Evolutionary conservation across 2,113 vertebrate genomes (phyloP).

Genomic region (Pongo pygmaeus): DNA sequence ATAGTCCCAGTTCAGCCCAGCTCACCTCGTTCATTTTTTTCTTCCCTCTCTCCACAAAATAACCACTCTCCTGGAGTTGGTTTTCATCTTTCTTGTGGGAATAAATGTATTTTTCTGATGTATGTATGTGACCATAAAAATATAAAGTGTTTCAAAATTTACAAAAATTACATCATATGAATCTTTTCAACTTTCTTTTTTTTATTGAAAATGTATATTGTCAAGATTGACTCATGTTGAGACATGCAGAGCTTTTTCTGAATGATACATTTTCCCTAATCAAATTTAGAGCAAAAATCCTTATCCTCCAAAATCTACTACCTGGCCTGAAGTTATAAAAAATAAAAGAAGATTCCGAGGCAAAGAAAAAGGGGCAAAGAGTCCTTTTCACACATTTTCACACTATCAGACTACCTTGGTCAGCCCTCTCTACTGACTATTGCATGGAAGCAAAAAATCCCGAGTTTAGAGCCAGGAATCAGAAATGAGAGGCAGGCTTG

Average conservation of each 20-base stretch:
- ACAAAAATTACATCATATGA: background rate
- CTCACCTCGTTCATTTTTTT: accelerated
- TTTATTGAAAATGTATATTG: background rate
- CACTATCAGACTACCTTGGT: too few species aligned
- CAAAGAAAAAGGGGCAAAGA: background rate
- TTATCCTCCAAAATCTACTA: slow-evolving; percentile 12
- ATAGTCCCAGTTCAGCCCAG: background rate
- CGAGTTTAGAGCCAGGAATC: background rate
- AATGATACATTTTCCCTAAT: background rate
- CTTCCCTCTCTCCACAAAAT: background rate
- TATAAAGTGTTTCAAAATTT: background rate
- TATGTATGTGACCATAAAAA: background rate
- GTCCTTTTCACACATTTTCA: background rate
- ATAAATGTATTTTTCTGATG: background rate
- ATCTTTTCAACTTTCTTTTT: background rate
- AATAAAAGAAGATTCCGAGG: background rate
- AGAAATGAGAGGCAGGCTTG: background rate
- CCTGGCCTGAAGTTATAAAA: background rate
- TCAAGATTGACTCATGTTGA: background rate
- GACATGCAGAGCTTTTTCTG: background rate
- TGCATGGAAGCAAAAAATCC: background rate
- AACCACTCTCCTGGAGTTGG: background rate
- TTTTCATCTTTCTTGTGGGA: background rate
- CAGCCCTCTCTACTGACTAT: background rate
- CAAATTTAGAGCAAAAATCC: background rate